Evolutionary conservation across 2,888 invertebrate species (phyloP).

Genomic region (Seira musarum): DNA sequence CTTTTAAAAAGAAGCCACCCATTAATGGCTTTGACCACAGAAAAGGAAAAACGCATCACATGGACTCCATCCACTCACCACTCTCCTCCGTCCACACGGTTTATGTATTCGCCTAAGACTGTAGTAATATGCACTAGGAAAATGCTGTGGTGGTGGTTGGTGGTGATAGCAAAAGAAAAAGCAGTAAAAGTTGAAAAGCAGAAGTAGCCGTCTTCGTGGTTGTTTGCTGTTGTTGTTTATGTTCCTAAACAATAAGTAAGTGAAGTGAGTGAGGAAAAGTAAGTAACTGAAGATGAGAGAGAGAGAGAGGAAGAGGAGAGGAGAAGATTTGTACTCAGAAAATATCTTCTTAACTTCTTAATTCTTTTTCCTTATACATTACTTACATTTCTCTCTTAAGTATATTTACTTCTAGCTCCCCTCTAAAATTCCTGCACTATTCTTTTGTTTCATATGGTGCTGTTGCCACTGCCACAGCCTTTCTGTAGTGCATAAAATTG

Average conservation of each 20-base stretch:
- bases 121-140: not conserved
- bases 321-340: conserved; percentile 1
- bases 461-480: not conserved
- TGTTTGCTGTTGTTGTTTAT: conserved; percentile 15
- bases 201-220: conserved; percentile 17
- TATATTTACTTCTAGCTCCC: not conserved
- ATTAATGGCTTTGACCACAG: conserved; percentile 68
- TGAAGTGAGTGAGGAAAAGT: conserved; percentile 4
- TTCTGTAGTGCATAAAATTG: conserved; percentile 5
- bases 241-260: conserved; percentile 12
- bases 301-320: not conserved
- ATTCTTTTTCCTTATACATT: not conserved
- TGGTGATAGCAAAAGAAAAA: conserved; percentile 8
- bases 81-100: conserved; percentile 22
- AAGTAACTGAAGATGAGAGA: not conserved
- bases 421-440: not conserved
- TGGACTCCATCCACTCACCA: conserved; percentile 36
- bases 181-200: conserved; percentile 20
- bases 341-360: conserved; percentile 14
- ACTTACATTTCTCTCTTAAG: not conserved
- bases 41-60: conserved; percentile 43
- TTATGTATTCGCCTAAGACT: conserved; percentile 7
- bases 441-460: conserved; percentile 1
- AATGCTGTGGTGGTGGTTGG: conserved; percentile 1
- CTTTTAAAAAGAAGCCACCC: conserved; percentile 70